phyloP scores from a whole-genome alignment of 2,113 vertebrate genomes.

The Zootoca vivipara region DNA sequence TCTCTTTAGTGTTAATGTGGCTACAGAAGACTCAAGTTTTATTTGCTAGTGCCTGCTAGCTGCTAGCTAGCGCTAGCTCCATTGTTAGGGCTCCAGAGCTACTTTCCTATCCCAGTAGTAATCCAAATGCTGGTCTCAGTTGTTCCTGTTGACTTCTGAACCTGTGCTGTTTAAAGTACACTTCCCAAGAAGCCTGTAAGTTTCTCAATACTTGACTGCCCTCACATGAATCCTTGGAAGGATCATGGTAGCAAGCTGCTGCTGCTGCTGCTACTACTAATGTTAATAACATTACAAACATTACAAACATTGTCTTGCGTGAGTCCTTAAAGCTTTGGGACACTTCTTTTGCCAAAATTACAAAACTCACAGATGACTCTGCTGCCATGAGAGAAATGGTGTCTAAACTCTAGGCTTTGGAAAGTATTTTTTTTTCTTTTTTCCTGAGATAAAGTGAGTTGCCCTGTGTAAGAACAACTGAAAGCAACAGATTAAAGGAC shows the following conservation, averaged over 20 bases:
- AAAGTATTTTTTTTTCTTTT: neutral
- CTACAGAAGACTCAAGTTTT: neutral
- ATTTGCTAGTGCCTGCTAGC: neutral
- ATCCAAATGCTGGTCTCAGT: neutral
- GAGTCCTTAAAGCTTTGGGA: neutral
- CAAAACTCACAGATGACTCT: neutral
- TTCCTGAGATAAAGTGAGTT: neutral
- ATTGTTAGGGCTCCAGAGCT: neutral
- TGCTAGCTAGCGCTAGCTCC: too few species aligned
- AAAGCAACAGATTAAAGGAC: constrained; percentile 30
- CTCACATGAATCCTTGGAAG: neutral
- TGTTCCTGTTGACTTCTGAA: neutral
- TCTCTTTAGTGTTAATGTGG: neutral
- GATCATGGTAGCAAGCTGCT: neutral
- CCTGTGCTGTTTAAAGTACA: neutral
- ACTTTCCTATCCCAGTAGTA: neutral
- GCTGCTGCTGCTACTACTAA: too few species aligned
- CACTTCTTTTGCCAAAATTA: neutral
- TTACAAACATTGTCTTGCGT: neutral
- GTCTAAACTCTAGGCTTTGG: neutral
- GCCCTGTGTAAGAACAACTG: constrained; percentile 13
- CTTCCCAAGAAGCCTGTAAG: neutral
- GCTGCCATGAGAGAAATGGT: neutral
- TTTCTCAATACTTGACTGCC: neutral
- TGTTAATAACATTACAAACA: neutral